phyloP scores from a whole-genome alignment of 2,888 invertebrate genomes.

The Strigamia transsilvanica region DNA sequence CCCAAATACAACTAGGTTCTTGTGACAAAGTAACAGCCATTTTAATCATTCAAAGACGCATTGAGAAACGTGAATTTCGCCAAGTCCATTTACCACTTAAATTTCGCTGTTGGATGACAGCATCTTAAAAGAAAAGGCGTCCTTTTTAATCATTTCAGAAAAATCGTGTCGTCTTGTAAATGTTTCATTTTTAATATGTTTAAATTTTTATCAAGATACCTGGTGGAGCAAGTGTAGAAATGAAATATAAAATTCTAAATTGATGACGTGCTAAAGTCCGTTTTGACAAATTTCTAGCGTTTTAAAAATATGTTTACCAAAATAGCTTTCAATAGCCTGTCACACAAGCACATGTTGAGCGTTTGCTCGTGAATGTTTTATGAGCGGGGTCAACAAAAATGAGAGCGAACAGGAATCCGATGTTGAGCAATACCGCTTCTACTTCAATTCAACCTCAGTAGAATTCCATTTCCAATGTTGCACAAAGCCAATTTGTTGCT shows the following conservation, averaged over 20 bases:
- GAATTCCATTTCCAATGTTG: slow-evolving; percentile 18
- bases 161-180: background rate
- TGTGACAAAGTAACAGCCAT: slow-evolving; percentile 17
- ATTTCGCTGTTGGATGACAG: slow-evolving; percentile 11
- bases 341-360: background rate
- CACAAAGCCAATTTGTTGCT: slow-evolving; percentile 33
- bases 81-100: slow-evolving; percentile 35
- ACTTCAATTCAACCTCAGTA: slow-evolving; percentile 3
- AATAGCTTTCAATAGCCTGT: slow-evolving; percentile 24
- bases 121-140: background rate
- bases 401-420: background rate
- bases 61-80: background rate
- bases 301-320: slow-evolving; percentile 12
- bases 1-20: background rate
- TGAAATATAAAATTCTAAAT: background rate
- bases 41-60: background rate
- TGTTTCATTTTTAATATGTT: background rate
- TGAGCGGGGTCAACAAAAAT: slow-evolving; percentile 16
- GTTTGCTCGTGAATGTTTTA: slow-evolving; percentile 26
- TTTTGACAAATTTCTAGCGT: slow-evolving; percentile 3
- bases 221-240: too few relatives aligned
- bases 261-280: background rate
- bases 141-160: background rate
- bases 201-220: too few relatives aligned
- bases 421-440: background rate